Conservation (phyloP, 1,140 invertebrate genomes). For the Brachystomella parvula region DNA sequence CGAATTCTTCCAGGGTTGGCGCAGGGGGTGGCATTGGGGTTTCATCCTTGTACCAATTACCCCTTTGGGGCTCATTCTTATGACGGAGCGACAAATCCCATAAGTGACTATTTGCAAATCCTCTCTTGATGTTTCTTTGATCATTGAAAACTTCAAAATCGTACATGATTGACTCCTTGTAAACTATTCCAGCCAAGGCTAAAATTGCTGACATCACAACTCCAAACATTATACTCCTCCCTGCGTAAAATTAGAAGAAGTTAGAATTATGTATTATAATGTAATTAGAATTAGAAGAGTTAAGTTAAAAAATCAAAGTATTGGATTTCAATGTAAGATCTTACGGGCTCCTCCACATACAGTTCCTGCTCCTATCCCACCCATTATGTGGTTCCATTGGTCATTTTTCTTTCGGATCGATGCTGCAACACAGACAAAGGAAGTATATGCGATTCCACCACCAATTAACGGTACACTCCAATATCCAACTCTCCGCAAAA, state of each 20-base stretch:
- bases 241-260: not conserved
- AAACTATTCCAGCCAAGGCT: slow-evolving; percentile 13
- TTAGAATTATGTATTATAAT: not conserved
- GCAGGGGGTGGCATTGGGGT: not conserved
- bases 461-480: slow-evolving; percentile 22
- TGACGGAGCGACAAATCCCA: not conserved
- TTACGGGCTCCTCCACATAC: slow-evolving; percentile 16
- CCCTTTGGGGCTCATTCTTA: not conserved
- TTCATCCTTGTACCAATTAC: not conserved
- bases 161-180: slow-evolving; percentile 6
- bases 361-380: slow-evolving; percentile 17
- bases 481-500: not conserved
- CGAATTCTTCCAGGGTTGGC: not conserved
- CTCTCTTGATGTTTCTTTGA: not conserved
- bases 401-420: slow-evolving; percentile 19
- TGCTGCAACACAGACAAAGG: not conserved
- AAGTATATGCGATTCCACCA: slow-evolving; percentile 22
- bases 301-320: slow-evolving; percentile 2
- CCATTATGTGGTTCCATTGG: slow-evolving; percentile 18
- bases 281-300: not conserved
- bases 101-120: not conserved
- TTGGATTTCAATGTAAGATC: not conserved
- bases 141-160: not conserved
- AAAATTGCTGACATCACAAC: not conserved
- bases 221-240: not conserved